phyloP scores from a whole-genome alignment of 2,888 invertebrate genomes.

The Ametastegia equiseti region DNA sequence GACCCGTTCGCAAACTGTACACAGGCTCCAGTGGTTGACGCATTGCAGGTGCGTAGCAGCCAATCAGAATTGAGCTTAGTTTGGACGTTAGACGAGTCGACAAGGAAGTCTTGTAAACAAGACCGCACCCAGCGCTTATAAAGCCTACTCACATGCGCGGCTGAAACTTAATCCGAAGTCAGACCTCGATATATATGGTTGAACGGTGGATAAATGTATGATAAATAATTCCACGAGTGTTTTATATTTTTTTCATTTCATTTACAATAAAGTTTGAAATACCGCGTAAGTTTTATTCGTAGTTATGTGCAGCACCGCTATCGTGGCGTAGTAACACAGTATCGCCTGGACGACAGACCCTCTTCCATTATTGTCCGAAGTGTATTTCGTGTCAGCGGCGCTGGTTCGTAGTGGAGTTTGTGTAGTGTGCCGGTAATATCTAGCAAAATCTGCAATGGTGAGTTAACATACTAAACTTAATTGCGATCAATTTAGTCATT shows the following conservation, averaged over 20 bases:
- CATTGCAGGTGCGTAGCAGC: conserved; percentile 74
- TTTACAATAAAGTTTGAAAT: not conserved
- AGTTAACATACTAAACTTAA: conserved; percentile 23
- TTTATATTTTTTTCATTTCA: conserved; percentile 46
- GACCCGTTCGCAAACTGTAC: conserved; percentile 50
- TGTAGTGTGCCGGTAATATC: conserved; percentile 48
- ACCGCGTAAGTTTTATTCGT: conserved; percentile 16
- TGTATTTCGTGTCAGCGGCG: conserved; percentile 47
- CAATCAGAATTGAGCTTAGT: conserved; percentile 83
- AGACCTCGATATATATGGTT: conserved; percentile 48
- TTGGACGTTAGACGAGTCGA: conserved; percentile 74
- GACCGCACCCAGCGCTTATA: conserved; percentile 81
- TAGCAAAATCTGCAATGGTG: conserved; percentile 45
- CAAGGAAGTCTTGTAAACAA: conserved; percentile 83
- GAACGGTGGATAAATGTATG: conserved; percentile 41
- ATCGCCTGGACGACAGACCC: conserved; percentile 46
- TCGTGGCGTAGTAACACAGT: conserved; percentile 48
- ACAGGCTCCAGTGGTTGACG: conserved; percentile 63
- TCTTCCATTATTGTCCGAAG: conserved; percentile 47
- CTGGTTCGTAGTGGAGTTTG: conserved; percentile 49
- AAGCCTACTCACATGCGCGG: conserved; percentile 82
- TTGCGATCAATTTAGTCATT: not conserved
- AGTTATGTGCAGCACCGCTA: conserved; percentile 36
- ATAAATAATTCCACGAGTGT: conserved; percentile 30
- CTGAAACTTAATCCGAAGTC: conserved; percentile 76